phyloP scores from a whole-genome alignment of 2,797 vertebrate genomes.

The Bradypodion pumilum region DNA sequence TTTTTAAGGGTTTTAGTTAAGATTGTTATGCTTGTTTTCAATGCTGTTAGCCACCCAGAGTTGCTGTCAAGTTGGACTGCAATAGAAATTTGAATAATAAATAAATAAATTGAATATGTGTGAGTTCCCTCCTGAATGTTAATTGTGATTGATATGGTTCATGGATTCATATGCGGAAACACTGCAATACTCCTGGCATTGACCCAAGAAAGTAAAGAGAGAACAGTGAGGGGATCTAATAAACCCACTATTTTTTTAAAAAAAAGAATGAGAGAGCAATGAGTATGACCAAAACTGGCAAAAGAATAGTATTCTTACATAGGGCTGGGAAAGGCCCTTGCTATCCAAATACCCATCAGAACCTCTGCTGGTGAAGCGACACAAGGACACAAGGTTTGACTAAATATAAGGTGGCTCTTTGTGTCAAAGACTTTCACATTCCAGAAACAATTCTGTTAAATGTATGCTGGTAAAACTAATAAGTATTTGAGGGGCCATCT shows the following conservation, averaged over 20 bases:
- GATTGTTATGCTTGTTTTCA: no score
- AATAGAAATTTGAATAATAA: no score
- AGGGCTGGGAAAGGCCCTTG: background rate
- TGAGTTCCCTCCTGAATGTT: background rate
- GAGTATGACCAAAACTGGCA: no score
- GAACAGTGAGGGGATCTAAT: no score
- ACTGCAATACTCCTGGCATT: background rate
- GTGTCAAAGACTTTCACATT: background rate
- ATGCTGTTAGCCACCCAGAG: no score
- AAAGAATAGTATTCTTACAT: background rate
- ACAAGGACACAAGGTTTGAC: background rate
- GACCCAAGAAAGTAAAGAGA: background rate
- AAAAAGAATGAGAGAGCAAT: no score
- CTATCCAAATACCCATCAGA: background rate
- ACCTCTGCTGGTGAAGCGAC: background rate
- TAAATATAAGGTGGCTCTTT: background rate
- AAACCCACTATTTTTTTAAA: background rate
- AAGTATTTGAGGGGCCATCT: no score
- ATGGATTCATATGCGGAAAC: background rate
- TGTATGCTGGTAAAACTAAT: no score
- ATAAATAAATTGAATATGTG: background rate
- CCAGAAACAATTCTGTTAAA: background rate
- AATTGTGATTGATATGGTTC: background rate
- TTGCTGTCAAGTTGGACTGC: no score
- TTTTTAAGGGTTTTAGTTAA: no score